Conservation (phyloP, 2,888 invertebrate genomes). For the Anoplius nigerrimus region DNA sequence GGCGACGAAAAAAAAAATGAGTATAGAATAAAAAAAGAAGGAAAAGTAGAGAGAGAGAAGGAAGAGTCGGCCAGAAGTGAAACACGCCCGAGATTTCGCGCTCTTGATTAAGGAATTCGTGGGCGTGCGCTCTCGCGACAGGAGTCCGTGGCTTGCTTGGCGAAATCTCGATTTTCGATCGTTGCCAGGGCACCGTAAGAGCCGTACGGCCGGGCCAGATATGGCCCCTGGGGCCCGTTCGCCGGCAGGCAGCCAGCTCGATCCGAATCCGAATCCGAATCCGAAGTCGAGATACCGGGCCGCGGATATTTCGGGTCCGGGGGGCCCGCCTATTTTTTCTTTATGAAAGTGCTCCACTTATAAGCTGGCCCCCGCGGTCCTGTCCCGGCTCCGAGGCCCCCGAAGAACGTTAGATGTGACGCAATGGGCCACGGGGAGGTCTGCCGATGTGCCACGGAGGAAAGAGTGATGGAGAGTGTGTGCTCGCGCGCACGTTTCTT, state of each 20-base stretch:
- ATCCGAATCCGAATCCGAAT: conserved; percentile 40
- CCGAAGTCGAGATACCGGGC: no score
- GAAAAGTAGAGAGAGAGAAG: not conserved
- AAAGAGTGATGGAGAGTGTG: no score
- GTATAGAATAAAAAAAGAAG: no score
- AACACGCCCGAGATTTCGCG: no score
- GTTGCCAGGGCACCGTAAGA: not conserved
- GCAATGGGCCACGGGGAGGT: no score
- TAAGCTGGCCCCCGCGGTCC: conserved; percentile 16
- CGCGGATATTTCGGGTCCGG: no score
- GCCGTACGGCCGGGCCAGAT: not conserved
- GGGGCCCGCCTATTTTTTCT: conserved; percentile 53
- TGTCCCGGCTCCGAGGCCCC: conserved; percentile 13
- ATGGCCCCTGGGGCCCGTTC: not conserved
- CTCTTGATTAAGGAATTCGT: no score
- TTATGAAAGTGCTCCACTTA: conserved; percentile 62
- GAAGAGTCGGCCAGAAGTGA: not conserved
- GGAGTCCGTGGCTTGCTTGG: conserved; percentile 4
- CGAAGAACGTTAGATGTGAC: no score
- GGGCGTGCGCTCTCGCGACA: no score
- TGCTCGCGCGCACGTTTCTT: no score
- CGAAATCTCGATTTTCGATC: conserved; percentile 30
- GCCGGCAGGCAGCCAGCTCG: conserved; percentile 32
- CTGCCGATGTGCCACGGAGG: no score
- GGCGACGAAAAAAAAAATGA: no score